Conservation (phyloP, 2,113 vertebrate species). For the Hypanus sabinus region DNA sequence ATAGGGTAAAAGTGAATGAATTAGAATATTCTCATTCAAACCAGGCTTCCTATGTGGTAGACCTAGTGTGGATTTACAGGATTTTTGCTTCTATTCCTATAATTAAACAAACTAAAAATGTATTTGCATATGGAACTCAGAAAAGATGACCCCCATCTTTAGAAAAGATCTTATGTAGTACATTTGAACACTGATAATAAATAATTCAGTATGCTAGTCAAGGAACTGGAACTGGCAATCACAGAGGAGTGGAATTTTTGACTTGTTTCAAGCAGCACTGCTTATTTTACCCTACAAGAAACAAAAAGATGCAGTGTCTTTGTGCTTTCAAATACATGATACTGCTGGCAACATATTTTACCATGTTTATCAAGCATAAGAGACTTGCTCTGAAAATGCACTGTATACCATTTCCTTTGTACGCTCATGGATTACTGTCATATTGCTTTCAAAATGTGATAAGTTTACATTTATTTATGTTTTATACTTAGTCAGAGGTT, state of each 20-base stretch:
- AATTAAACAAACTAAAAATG: conserved; percentile 27
- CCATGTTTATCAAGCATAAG: conserved; percentile 16
- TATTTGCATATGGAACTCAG: conserved; percentile 7
- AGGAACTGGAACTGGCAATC: conserved; percentile 33
- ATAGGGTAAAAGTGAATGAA: conserved; percentile 53
- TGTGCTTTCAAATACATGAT: conserved; percentile 34
- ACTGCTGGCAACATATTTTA: not conserved
- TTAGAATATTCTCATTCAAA: conserved; percentile 49
- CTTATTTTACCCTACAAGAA: conserved; percentile 22
- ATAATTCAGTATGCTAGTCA: conserved; percentile 30
- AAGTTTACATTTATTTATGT: conserved; percentile 23
- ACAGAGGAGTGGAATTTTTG: conserved; percentile 27
- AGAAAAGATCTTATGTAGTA: conserved; percentile 25
- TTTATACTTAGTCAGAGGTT: conserved; percentile 31
- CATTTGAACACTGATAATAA: conserved; percentile 35
- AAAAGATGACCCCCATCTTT: conserved; percentile 26
- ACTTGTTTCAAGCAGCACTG: conserved; percentile 28
- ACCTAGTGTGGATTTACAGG: conserved; percentile 47
- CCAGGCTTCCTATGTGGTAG: conserved; percentile 50
- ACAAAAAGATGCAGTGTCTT: conserved; percentile 23
- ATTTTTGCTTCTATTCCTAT: conserved; percentile 39
- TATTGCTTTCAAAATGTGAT: conserved; percentile 1
- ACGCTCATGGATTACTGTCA: not conserved
- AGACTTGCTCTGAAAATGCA: conserved; percentile 2
- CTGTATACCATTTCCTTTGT: conserved; percentile 12